Evolutionary conservation across 2,797 vertebrate species (phyloP), one percentile per base, ranked within the genome.

Genomic region (Coreius guichenoti): DNA sequence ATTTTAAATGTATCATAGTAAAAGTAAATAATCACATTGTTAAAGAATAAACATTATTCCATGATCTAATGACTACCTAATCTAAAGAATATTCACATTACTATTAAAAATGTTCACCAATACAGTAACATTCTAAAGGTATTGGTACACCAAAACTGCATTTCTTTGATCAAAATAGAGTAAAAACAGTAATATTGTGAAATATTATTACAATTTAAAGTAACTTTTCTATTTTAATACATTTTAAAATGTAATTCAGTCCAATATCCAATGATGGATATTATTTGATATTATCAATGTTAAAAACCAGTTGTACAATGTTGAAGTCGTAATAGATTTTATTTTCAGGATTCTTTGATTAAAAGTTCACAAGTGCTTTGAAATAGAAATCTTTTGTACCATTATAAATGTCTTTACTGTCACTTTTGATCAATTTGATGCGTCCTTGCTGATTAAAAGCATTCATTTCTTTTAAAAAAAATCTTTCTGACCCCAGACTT

Each of bases 141-240:
- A 19, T 43, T 11, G 16, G 8, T 61, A 26, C 16, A 61, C 54
- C n/a, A 19, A 39, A 3, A 26, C 49, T 56, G 29, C 70, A 39
- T 51, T 31, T 74, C 19, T 51, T 74, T 29, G 26, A 51, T 74
- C 19, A 36, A 78, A 78, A 78, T 61, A 26, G 33, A 29, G 76
- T 29, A 43, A 19, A 78, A 78, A 39, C 75, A 5, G 54, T 6
- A 78, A 63, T 63, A 43, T 36, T 43, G 13, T 58, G 11, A 77
- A 58, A 58, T 36, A 9, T 33, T 3, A n/a, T 77, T 26, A 26
- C 13, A 11, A 11, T 43, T 61, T 43, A 21, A 78, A 63, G 61
- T 43, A 45, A 45, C 33, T 9, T 23, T n/a, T 61, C 23, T 19
- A 11, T 78, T 61, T 77, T 8, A 77, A 26, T 39, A 58, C 4